A percentile compares a stretch with the other conserved stretches of the same genome.
Evolutionary conservation across 2,888 invertebrate species (phyloP).

Genomic region (Cerceris rybyensis): DNA sequence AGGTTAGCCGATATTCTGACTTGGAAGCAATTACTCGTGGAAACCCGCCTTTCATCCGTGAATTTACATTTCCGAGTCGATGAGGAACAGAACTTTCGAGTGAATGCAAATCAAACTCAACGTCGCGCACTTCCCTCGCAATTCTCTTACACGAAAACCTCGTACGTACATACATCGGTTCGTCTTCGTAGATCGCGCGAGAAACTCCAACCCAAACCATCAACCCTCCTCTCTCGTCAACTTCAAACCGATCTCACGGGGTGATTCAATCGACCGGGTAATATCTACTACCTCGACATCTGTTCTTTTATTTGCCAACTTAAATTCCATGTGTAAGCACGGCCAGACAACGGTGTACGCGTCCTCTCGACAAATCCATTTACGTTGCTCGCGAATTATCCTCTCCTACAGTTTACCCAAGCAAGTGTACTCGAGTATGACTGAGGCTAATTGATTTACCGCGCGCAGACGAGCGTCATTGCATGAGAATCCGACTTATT

Average conservation of each 20-base stretch:
- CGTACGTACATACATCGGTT: no score
- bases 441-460: constrained; percentile 26
- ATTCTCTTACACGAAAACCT: no score
- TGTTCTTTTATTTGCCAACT: not conserved
- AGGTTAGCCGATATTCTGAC: constrained; percentile 36
- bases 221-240: not conserved
- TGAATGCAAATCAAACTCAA: not conserved
- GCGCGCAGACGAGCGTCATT: constrained; percentile 26
- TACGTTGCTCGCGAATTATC: constrained; percentile 33
- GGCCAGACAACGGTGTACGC: not conserved
- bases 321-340: not conserved
- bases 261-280: constrained; percentile 1
- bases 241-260: not conserved
- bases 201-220: no score
- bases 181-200: no score
- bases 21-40: constrained; percentile 39
- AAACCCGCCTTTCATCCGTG: constrained; percentile 24
- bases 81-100: not conserved
- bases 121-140: not conserved
- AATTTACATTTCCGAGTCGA: not conserved
- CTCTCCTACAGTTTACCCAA: constrained; percentile 14
- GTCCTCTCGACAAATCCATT: constrained; percentile 28
- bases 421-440: constrained; percentile 18
- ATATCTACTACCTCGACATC: not conserved
- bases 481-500: constrained; percentile 23